Conservation (phyloP, 64 coral and sea anemone genomes). For the Actinia tenebrosa region DNA sequence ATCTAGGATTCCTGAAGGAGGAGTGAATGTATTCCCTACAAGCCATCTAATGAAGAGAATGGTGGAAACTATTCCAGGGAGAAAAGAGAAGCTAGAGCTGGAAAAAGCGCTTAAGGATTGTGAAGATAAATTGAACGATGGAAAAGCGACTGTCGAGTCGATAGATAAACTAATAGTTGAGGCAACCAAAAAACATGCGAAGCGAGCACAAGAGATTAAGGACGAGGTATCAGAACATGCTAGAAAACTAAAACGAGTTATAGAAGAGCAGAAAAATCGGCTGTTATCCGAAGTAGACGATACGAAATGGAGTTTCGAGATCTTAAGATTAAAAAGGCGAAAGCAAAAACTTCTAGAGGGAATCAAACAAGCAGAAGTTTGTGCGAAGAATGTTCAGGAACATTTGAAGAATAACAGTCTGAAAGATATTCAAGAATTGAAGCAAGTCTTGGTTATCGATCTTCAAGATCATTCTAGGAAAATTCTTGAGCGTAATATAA, state of each 20-base stretch:
- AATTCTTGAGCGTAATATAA: neutral
- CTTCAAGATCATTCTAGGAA: neutral
- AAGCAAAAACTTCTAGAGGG: neutral
- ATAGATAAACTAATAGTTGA: neutral
- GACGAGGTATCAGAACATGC: neutral
- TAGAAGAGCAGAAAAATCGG: neutral
- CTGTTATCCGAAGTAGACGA: neutral
- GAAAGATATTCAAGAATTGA: neutral
- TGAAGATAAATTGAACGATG: neutral
- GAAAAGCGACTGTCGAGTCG: neutral
- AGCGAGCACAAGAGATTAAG: neutral
- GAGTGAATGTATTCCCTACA: neutral
- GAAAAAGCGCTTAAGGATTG: neutral
- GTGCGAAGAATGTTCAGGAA: neutral
- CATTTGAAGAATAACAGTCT: neutral
- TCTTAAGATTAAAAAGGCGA: neutral
- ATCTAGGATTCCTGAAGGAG: neutral
- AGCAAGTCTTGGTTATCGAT: neutral
- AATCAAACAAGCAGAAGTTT: neutral
- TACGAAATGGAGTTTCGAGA: neutral
- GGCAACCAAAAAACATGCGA: neutral
- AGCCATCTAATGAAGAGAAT: neutral
- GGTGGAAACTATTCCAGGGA: neutral
- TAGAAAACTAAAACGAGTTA: neutral
- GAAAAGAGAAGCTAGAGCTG: constrained; percentile 1